Evolutionary conservation across 2,797 vertebrate species (phyloP).

Genomic region (Dendrocincla fuliginosa): DNA sequence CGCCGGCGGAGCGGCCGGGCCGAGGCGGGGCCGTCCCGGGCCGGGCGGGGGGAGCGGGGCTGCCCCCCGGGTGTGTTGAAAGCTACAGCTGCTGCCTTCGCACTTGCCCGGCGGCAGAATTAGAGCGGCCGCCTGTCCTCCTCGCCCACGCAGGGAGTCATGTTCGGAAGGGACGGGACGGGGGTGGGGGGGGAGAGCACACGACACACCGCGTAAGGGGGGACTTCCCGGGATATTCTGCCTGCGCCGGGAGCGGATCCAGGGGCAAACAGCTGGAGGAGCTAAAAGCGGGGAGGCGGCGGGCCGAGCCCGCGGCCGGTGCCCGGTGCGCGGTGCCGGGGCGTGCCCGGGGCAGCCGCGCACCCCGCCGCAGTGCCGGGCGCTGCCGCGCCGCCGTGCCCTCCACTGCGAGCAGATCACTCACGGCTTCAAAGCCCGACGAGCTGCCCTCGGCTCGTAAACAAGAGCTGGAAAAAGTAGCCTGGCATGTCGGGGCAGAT

Average conservation of each 20-base stretch:
- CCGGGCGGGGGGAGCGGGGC: not conserved
- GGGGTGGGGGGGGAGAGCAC: not conserved
- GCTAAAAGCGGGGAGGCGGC: constrained; percentile 83
- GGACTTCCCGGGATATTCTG: constrained; percentile 84
- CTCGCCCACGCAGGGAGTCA: constrained; percentile 79
- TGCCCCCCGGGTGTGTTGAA: constrained; percentile 37
- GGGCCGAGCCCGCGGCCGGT: constrained; percentile 24
- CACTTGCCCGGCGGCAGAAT: constrained; percentile 79
- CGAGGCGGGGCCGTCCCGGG: not conserved
- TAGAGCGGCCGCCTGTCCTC: constrained; percentile 76
- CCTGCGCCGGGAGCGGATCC: constrained; percentile 75
- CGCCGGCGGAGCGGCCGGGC: not conserved
- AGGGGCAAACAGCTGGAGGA: constrained; percentile 84
- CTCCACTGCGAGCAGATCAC: not conserved
- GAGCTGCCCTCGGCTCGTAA: constrained; percentile 49
- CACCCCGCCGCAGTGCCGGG: not conserved
- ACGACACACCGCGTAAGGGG: not conserved
- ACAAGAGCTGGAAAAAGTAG: constrained; percentile 57
- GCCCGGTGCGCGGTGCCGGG: not conserved
- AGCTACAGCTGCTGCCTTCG: constrained; percentile 73
- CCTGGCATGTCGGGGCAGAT: constrained; percentile 61
- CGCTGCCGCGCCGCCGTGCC: not conserved
- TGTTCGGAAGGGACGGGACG: constrained; percentile 64
- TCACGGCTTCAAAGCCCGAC: constrained; percentile 30
- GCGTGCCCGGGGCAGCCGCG: not conserved